Evolutionary conservation across 1,140 invertebrate species (phyloP), one percentile per base, ranked within the genome.

Genomic region (Belonocnema kinseyi): DNA sequence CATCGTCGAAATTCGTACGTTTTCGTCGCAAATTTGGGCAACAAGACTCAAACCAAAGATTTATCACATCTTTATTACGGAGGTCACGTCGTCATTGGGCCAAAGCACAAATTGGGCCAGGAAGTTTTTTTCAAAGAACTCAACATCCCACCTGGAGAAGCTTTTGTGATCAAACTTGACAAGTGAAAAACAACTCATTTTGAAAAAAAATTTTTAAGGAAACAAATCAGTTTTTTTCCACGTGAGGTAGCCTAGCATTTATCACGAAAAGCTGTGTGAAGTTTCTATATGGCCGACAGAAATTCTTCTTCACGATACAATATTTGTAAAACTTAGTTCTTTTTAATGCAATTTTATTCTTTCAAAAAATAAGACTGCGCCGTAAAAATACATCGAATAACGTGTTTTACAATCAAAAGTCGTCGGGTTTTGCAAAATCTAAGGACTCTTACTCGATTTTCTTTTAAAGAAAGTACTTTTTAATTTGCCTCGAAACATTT

Each of bases 61-160:
- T 91, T 96, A 13, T 95, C 95, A 0, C 93, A 93, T 2, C 92
- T 94, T 83, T 95, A 95, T 86, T 97, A 96, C 82, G 95, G 95
- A 71, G 96, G 96, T 4, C 92, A 93, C n/a, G 92, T 95, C 19
- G 92, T 96, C 51, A 93, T 95, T 50, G 93, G 93, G 33, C 93
- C 94, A 0, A 85, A 85, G 2, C 91, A 93, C 73, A 92, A 93
- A 80, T 84, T 93, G 75, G 92, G 93, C 70, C 91, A 93, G 79
- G 93, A 93, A 74, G 89, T 96, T 56, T 95, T 93, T 74, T 96
- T 96, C 83, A 93, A 95, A 76, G 87, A 94, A 79, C 90, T 96
- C 40, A 89, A 85, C 21, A 92, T 95, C 82, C 85, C 88, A 26
- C 92, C 94, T 4, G 92, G 93, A 76, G 94, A 95, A 85, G 94